Base-by-base conservation (phyloP, 1,140 invertebrate genomes). In the Paracyclopina nana region DNA sequence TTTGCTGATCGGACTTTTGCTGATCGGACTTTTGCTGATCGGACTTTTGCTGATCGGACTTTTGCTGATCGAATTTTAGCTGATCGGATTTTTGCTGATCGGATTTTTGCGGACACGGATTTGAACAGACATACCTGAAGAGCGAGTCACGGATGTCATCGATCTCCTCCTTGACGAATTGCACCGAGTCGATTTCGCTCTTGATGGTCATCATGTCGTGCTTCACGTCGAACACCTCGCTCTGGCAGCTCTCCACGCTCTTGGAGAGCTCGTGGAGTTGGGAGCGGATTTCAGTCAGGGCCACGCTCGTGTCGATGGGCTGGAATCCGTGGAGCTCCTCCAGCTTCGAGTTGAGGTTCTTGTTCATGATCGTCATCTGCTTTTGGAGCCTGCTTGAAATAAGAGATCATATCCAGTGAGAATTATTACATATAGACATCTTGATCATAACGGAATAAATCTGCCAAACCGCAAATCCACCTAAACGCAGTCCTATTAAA, bases 361-460 rank as follows among this genome's bases (percentile, higher is more conserved):
- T 83, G 70, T 81, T 86, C 84, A 88, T 87, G 71, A 85, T 79
- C 74, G 79, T 82, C 75, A 86, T 80, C 78, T 86, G 83, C 74
- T 84, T 82, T 74, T 87, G 83, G 72, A 86, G 79, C 78, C 82
- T n/a, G n/a, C n/a, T n/a, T n/a, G n/a, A n/a, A n/a, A n/a, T n/a
- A n/a, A n/a, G n/a, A n/a, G n/a, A n/a, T n/a, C n/a, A n/a, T n/a
- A n/a, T n/a, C n/a, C n/a, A n/a, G n/a, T n/a, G n/a, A n/a, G n/a
- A n/a, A n/a, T n/a, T n/a, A n/a, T n/a, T n/a, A n/a, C n/a, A n/a
- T n/a, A n/a, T n/a, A n/a, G n/a, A n/a, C n/a, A n/a, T n/a, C n/a
- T n/a, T n/a, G n/a, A n/a, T n/a, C n/a, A n/a, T n/a, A n/a, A n/a
- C n/a, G n/a, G n/a, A n/a, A n/a, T n/a, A n/a, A n/a, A n/a, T n/a